Base-by-base conservation (phyloP, 2,797 vertebrate genomes). In the Eulemur coronatus region DNA sequence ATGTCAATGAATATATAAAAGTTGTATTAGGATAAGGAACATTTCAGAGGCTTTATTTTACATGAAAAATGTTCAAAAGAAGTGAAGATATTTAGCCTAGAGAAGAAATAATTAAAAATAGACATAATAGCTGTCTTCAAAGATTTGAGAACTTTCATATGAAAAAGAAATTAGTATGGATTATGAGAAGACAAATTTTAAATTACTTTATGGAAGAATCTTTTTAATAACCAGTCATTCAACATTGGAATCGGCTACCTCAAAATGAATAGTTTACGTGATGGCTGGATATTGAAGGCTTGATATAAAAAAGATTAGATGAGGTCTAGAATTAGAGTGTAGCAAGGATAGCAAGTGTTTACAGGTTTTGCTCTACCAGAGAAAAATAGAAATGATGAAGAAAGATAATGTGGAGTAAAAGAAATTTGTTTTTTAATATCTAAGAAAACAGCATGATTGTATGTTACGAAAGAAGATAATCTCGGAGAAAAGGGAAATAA, bases 81-180 rank as follows among this genome's bases (percentile, higher is more conserved):
- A 35, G 7, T 78, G 61, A 88, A 73, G 33, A 35, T 75, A 24
- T 76, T 84, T 90, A 67, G 24, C 55, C 6, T 80, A 46, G 26
- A 84, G 63, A 72, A 72, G 30, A 95, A 92, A 89, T 69, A 50
- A 86, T 75, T 87, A 65, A 81, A 81, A 65, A 14, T 57, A 70
- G 50, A 81, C 28, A 48, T 48, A 69, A 65, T 48, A 55, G 10
- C 7, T 48, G 11, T 52, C 18, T 55, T 91, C 28, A 80, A 84
- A 57, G n/a, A 50, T 63, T n/a, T 35, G 4, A 82, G 48, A 57
- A 48, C 46, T 72, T 85, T 48, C 5, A 85, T 41, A 35, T 61
- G 11, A 87, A 95, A 65, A 38, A 52, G 20, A 95, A 94, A 92
- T 63, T 89, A 67, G 1, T 65, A 17, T 67, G 55, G 14, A 63